These are phyloP conservation scores for Mastacembelus armatus DNA, from an alignment of 2,797 vertebrate species.

Conservation along the genomic window DNA sequence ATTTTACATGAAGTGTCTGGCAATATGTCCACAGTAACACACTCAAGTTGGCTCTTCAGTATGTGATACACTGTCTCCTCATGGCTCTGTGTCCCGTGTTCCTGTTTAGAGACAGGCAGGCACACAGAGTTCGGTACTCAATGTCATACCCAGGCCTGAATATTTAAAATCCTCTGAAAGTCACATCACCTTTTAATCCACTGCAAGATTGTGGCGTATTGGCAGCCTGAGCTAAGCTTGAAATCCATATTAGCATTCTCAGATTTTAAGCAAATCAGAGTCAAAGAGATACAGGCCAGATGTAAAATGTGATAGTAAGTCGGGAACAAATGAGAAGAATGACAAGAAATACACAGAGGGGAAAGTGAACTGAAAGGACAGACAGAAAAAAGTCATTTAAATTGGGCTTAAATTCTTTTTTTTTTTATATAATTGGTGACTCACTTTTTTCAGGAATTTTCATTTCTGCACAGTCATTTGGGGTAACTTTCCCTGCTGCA, in stretches of 20 bases:
- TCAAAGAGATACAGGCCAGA: slow-evolving; percentile 37
- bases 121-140: slow-evolving; percentile 60
- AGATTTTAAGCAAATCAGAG: slow-evolving; percentile 43
- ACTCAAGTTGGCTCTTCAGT: slow-evolving; percentile 21
- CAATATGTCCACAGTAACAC: slow-evolving; percentile 26
- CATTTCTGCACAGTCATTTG: slow-evolving; percentile 4
- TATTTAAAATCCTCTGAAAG: slow-evolving; percentile 31
- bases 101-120: slow-evolving; percentile 47
- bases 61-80: slow-evolving; percentile 34
- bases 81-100: slow-evolving; percentile 42
- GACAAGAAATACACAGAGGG: neutral
- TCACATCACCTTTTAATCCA: slow-evolving; percentile 45
- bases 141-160: slow-evolving; percentile 53
- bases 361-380: neutral
- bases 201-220: slow-evolving; percentile 15
- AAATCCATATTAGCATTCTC: slow-evolving; percentile 34
- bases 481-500: slow-evolving; percentile 1
- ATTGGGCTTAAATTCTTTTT: no score
- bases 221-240: slow-evolving; percentile 32
- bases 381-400: no score
- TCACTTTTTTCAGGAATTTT: neutral
- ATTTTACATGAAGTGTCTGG: slow-evolving; percentile 30
- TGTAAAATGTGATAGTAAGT: no score
- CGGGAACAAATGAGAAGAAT: slow-evolving; percentile 26
- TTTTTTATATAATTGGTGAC: no score